Evolutionary conservation across 2,888 invertebrate genomes (phyloP).

Genomic region (Coelopa pilipes): DNA sequence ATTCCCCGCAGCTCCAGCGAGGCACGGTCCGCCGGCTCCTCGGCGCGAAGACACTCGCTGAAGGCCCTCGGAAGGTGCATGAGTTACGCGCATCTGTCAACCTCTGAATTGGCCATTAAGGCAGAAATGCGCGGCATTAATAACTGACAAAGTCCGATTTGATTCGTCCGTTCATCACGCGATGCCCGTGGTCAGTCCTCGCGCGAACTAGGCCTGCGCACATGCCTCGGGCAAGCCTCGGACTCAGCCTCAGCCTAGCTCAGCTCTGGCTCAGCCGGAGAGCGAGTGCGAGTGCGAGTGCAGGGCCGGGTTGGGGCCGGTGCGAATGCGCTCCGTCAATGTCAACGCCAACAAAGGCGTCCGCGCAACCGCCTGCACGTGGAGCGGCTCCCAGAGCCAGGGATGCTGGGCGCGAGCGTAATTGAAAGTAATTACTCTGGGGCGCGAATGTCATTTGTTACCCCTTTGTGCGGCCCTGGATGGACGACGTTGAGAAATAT

Average conservation of each 20-base stretch:
- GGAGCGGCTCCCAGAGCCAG: slow-evolving; percentile 18
- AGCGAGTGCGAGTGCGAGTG: not conserved
- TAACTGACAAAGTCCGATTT: slow-evolving; percentile 66
- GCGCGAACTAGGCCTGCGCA: slow-evolving; percentile 36
- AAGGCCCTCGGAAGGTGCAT: slow-evolving; percentile 52
- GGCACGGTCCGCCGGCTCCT: not conserved
- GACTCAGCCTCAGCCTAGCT: too few species aligned
- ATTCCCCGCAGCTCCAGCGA: slow-evolving; percentile 48
- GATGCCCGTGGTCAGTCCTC: slow-evolving; percentile 23
- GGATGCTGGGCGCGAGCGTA: slow-evolving; percentile 44
- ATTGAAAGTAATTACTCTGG: slow-evolving; percentile 65
- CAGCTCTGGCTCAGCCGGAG: not conserved
- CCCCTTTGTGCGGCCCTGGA: slow-evolving; percentile 40
- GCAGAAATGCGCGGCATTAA: slow-evolving; percentile 67
- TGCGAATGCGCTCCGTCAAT: slow-evolving; percentile 60
- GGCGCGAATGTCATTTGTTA: slow-evolving; percentile 56
- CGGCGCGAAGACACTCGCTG: not conserved
- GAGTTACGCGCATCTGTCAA: slow-evolving; percentile 67
- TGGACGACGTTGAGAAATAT: slow-evolving; percentile 43
- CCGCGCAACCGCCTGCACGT: slow-evolving; percentile 46
- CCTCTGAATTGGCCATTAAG: slow-evolving; percentile 68
- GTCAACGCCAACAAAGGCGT: slow-evolving; percentile 59
- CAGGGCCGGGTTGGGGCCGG: slow-evolving; percentile 20
- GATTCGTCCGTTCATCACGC: slow-evolving; percentile 58
- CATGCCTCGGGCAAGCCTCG: not conserved